Percentiles rank a stretch among this genome's conserved stretches.
Evolutionary conservation across 2,797 vertebrate genomes (phyloP).

Genomic region (Clangula hyemalis): DNA sequence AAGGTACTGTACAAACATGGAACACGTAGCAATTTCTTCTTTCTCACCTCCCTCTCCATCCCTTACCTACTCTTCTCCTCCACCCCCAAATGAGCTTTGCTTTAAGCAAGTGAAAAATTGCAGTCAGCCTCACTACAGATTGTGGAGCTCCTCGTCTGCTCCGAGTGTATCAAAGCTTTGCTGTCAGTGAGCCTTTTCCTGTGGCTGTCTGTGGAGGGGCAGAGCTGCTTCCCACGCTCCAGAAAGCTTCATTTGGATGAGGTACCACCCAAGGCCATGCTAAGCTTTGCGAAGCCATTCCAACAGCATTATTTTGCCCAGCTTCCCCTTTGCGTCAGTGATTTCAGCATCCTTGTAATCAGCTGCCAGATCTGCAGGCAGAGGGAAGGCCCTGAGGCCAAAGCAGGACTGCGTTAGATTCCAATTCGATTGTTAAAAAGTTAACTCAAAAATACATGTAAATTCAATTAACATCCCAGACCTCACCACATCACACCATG

Average conservation of each 20-base stretch:
- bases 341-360: conserved; percentile 7
- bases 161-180: background rate
- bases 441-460: background rate
- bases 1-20: background rate
- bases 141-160: background rate
- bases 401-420: conserved; percentile 14
- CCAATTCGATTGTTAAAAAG: background rate
- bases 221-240: background rate
- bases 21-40: background rate
- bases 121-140: background rate
- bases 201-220: background rate
- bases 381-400: background rate
- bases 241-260: background rate
- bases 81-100: background rate
- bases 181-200: background rate
- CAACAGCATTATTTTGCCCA: background rate
- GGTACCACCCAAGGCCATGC: background rate
- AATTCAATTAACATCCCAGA: background rate
- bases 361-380: background rate
- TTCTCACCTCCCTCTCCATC: background rate
- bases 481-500: background rate
- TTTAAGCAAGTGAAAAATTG: background rate
- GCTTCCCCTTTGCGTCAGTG: conserved; percentile 6
- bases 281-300: background rate
- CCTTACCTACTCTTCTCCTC: background rate